phyloP scores from a whole-genome alignment of 2,113 vertebrate genomes.

The Engystomops pustulosus region DNA sequence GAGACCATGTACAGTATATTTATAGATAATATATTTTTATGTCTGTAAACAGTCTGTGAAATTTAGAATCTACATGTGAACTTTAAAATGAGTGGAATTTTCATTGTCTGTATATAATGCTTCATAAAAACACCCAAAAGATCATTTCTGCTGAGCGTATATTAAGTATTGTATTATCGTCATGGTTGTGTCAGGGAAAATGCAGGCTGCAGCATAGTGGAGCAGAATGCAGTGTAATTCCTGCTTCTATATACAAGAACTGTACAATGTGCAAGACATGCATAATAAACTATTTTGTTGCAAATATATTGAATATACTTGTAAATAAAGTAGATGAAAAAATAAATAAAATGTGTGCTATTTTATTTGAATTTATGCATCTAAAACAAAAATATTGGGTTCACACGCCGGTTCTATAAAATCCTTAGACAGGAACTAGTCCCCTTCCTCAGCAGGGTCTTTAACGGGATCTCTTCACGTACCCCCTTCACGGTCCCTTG shows the following conservation, averaged over 20 bases:
- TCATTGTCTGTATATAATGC: slow-evolving; percentile 21
- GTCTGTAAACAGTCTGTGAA: slow-evolving; percentile 26
- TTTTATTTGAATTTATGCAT: neutral
- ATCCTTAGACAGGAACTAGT: too few species aligned
- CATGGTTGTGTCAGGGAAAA: neutral
- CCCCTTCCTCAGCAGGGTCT: too few species aligned
- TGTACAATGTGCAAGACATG: neutral
- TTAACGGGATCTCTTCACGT: too few species aligned
- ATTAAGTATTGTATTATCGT: neutral
- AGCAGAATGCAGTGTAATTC: neutral
- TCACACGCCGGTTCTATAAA: too few species aligned
- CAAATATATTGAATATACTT: neutral
- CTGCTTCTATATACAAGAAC: neutral
- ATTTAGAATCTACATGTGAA: slow-evolving; percentile 1
- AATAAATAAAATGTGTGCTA: neutral
- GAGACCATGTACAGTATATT: slow-evolving; percentile 5
- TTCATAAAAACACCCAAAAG: neutral
- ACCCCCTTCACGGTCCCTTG: too few species aligned
- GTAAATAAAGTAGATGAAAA: neutral
- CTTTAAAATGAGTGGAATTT: neutral
- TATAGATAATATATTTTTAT: slow-evolving; percentile 52
- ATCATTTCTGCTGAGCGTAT: neutral
- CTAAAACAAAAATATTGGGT: neutral
- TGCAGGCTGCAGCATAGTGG: neutral
- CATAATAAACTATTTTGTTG: neutral